A percentile compares a stretch with the other conserved stretches of the same genome.
phyloP scores from a whole-genome alignment of 2,113 vertebrate species.

The Anoura caudifer region DNA sequence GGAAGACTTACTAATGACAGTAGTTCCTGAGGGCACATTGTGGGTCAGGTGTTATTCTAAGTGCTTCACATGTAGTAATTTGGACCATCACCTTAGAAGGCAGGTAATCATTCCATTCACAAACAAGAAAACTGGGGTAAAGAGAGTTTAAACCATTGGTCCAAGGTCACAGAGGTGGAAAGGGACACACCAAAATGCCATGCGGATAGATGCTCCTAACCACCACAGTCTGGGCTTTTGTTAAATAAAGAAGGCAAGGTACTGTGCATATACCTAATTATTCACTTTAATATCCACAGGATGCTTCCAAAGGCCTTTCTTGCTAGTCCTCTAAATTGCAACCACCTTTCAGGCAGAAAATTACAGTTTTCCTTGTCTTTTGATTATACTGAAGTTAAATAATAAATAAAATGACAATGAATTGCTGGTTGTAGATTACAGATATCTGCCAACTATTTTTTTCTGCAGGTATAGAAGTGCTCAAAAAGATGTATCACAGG shows the following conservation, averaged over 20 bases:
- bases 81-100: background rate
- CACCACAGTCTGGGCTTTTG: background rate
- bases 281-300: background rate
- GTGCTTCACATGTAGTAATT: background rate
- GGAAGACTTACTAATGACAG: background rate
- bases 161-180: background rate
- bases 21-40: no score
- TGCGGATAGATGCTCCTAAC: background rate
- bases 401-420: constrained; percentile 16
- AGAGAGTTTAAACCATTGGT: background rate
- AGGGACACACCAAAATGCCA: background rate
- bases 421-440: constrained; percentile 37
- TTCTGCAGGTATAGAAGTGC: background rate
- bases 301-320: background rate
- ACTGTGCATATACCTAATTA: background rate
- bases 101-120: background rate
- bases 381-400: constrained; percentile 16
- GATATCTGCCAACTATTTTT: background rate
- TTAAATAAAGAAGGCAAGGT: background rate
- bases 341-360: background rate
- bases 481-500: background rate
- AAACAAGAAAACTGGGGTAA: background rate
- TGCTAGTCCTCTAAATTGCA: background rate
- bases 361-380: background rate
- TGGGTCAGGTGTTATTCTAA: background rate